phyloP scores from a whole-genome alignment of 2,113 vertebrate species.

The Amphiprion percula region DNA sequence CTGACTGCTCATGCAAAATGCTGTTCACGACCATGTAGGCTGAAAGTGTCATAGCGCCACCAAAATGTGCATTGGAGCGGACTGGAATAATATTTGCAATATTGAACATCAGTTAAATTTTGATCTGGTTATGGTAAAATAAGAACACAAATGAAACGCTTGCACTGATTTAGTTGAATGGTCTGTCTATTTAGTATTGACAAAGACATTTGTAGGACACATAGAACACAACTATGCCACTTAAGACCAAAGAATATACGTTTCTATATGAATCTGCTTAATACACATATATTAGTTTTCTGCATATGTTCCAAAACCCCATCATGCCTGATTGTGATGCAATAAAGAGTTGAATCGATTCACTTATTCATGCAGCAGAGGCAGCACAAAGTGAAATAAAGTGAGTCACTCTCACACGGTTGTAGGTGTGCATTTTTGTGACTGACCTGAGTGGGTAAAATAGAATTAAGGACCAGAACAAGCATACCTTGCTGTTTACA shows the following conservation, averaged over 20 bases:
- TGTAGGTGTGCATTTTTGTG: slow-evolving; percentile 11
- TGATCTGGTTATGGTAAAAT: neutral
- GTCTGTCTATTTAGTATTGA: neutral
- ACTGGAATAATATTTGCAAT: neutral
- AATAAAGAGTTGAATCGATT: neutral
- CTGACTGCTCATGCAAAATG: neutral
- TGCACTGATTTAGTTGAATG: neutral
- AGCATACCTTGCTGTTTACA: neutral
- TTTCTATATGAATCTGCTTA: too few species aligned
- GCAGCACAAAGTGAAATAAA: slow-evolving; percentile 10
- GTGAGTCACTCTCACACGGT: neutral
- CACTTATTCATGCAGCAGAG: neutral
- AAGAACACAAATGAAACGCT: neutral
- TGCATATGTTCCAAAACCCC: too few species aligned
- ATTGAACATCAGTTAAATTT: neutral
- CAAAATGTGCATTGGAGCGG: neutral
- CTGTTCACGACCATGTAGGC: neutral
- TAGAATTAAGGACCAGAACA: slow-evolving; percentile 4
- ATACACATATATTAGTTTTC: too few species aligned
- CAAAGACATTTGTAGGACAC: neutral
- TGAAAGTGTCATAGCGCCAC: neutral
- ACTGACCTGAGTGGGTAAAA: slow-evolving; percentile 9
- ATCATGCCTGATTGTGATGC: neutral
- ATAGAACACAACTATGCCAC: neutral
- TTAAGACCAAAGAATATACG: too few species aligned